A percentile compares a stretch with the other conserved stretches of the same genome.
phyloP scores from a whole-genome alignment of 2,888 invertebrate species.

The Formica aserva region DNA sequence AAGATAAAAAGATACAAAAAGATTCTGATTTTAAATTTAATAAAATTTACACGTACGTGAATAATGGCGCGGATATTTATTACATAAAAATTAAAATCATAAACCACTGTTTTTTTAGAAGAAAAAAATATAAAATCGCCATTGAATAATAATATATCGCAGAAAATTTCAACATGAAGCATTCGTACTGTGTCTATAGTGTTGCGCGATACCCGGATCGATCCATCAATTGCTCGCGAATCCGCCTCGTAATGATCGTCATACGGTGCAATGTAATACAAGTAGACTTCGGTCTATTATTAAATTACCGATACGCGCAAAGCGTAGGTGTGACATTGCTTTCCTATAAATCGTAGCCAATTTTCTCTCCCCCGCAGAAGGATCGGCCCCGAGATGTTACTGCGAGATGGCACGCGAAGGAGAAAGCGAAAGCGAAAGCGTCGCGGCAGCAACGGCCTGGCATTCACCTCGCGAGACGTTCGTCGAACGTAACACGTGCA shows the following conservation, averaged over 20 bases:
- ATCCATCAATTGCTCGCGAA: constrained; percentile 16
- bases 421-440: constrained; percentile 76
- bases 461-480: constrained; percentile 59
- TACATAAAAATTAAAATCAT: background rate
- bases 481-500: constrained; percentile 54
- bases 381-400: constrained; percentile 57
- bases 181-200: background rate
- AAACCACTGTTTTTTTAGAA: background rate
- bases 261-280: constrained; percentile 2
- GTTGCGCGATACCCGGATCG: constrained; percentile 3
- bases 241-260: constrained; percentile 18
- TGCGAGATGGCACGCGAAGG: constrained; percentile 70
- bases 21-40: background rate
- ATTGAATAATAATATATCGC: constrained; percentile 9
- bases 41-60: background rate
- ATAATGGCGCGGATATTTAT: background rate
- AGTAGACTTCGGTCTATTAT: constrained; percentile 37
- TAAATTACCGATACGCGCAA: constrained; percentile 46
- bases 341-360: constrained; percentile 7
- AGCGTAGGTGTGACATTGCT: constrained; percentile 35
- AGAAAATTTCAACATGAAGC: background rate
- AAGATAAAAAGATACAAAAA: background rate
- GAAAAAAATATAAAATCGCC: background rate
- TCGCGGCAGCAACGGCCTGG: constrained; percentile 43
- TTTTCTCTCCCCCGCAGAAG: constrained; percentile 3